Percentiles rank a stretch among this genome's conserved stretches.
These are phyloP conservation scores for Tetranychus urticae DNA, from an alignment of 1,140 invertebrate species.

Conservation along the genomic window DNA sequence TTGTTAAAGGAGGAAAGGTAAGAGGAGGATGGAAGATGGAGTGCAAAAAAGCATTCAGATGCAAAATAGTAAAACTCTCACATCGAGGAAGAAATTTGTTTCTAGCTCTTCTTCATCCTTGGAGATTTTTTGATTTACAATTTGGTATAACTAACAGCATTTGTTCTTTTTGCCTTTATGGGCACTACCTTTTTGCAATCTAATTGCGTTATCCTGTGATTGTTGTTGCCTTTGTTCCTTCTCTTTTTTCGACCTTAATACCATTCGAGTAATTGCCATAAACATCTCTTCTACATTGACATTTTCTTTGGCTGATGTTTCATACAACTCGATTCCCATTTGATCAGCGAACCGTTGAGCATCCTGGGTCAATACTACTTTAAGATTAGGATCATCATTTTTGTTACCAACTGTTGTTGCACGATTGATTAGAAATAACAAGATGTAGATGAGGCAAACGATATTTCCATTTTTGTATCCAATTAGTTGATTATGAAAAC, in stretches of 20 bases:
- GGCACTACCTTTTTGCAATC: neutral
- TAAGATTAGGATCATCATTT: constrained; percentile 85
- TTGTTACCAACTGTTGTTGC: constrained; percentile 79
- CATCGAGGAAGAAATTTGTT: too few species aligned
- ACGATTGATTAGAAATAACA: too few species aligned
- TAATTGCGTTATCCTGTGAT: neutral
- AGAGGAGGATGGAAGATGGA: too few species aligned
- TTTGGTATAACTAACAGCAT: neutral
- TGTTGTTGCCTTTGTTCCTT: constrained; percentile 1
- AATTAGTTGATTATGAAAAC: neutral
- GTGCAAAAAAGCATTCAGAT: too few species aligned
- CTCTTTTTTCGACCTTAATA: constrained; percentile 32
- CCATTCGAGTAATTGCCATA: constrained; percentile 41
- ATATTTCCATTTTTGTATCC: too few species aligned
- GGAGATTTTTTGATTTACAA: too few species aligned
- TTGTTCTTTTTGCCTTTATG: constrained; percentile 1
- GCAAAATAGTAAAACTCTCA: too few species aligned
- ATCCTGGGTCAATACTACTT: constrained; percentile 90
- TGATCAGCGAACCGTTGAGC: constrained; percentile 85
- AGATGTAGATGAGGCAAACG: neutral
- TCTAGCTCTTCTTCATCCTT: too few species aligned
- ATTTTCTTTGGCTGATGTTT: constrained; percentile 97
- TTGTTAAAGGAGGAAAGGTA: too few species aligned
- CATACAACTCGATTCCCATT: constrained; percentile 88
- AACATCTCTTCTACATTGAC: constrained; percentile 93